Base-by-base conservation (phyloP, 1,140 invertebrate genomes). In the Streblospio benedicti region DNA sequence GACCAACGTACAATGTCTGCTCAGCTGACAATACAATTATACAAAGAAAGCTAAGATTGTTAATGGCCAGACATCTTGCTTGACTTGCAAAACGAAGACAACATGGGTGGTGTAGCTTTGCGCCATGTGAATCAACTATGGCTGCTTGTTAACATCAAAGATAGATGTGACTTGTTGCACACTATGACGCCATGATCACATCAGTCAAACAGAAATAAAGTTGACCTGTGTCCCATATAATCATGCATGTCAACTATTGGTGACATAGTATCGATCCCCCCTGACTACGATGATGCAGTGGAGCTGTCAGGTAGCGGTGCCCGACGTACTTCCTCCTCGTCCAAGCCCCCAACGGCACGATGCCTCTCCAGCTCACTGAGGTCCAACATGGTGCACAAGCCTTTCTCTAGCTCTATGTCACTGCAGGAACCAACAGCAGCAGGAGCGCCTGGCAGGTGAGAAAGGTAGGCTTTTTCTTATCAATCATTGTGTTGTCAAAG, bases 1-100 rank as follows among this genome's bases (percentile, higher is more conserved):
- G 49, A 47, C 30, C 59, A 60, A 41, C 30, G 59, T 60, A 47
- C 25, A 28, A 27, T 20, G 18, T 23, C 18, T 18, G 18, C 43
- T 20, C 2, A 44, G 18, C 43, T 20, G 43, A 2, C 18, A 3
- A 23, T 20, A 18, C 18, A 23, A 20, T 23, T 20, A 23, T 20
- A 18, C 43, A 44, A 23, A 2, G 43, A 44, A 18, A 18, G 25
- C 18, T 20, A 6, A 20, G 25, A 44, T 18, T 44, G 18, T 20
- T 23, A 44, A 20, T 23, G 25, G 43, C 25, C 43, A 44, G 2
- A 44, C 43, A 4, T 20, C 18, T 44, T 18, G 25, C 43, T 23
- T 12, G 38, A 12, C 38, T 12, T n/a, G 18, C 18, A 41, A 41
- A 41, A 14, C 18, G 18, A 41, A 41, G 18, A 16, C 4, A 23